Percentiles rank a stretch among this genome's conserved stretches.
phyloP scores from a whole-genome alignment of 1,140 invertebrate species.

The Venturia canescens region DNA sequence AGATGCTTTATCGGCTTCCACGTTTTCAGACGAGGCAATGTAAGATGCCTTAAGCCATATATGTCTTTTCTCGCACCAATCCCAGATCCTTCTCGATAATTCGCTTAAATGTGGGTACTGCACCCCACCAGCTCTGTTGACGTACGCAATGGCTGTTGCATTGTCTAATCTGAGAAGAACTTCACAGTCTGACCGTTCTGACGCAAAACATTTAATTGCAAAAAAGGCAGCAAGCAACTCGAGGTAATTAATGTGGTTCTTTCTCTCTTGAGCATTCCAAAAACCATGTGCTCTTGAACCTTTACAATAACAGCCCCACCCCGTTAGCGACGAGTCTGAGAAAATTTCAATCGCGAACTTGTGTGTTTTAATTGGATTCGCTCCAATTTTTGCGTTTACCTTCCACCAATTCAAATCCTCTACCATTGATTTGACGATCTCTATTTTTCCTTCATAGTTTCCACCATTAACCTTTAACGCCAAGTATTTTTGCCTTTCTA shows the following conservation, averaged over 20 bases:
- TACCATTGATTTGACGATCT: neutral
- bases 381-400: neutral
- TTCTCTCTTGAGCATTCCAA: conserved; percentile 1
- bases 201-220: conserved; percentile 23
- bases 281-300: neutral
- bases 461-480: neutral
- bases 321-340: conserved; percentile 23
- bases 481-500: conserved; percentile 18
- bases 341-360: neutral
- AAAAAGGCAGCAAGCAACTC: conserved; percentile 20
- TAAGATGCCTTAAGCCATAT: conserved; percentile 21
- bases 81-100: conserved; percentile 17
- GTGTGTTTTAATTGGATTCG: conserved; percentile 1
- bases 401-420: conserved; percentile 23
- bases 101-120: conserved; percentile 8
- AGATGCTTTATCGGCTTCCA: conserved; percentile 15
- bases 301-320: conserved; percentile 26
- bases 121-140: conserved; percentile 11
- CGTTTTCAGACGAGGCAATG: neutral
- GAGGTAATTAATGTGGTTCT: conserved; percentile 26
- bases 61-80: neutral
- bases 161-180: conserved; percentile 9
- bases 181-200: neutral
- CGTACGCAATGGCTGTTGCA: neutral
- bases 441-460: conserved; percentile 13